Percentiles rank a stretch among this genome's conserved stretches.
Evolutionary conservation across 1,140 invertebrate species (phyloP).

Genomic region (Colletes latitarsis): DNA sequence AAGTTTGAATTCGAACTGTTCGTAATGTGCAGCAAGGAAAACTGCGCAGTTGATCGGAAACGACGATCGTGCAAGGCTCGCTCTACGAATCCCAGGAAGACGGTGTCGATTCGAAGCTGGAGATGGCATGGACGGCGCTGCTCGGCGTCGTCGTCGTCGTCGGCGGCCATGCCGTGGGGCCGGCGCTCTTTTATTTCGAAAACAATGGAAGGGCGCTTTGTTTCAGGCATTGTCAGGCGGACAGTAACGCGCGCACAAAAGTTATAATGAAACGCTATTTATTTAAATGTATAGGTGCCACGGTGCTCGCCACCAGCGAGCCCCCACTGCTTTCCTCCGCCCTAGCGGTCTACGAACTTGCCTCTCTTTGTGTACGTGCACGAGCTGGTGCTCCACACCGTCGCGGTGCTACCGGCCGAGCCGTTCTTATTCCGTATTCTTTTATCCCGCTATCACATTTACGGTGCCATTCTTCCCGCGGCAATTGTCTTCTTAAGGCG

Average conservation of each 20-base stretch:
- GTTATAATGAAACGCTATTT: constrained; percentile 81
- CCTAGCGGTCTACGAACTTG: constrained; percentile 9
- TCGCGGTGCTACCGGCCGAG: constrained; percentile 36
- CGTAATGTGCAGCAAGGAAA: background rate
- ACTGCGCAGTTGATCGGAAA: too few species aligned
- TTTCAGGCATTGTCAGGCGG: constrained; percentile 79
- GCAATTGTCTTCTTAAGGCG: constrained; percentile 71
- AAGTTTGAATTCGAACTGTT: background rate
- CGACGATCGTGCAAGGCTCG: background rate
- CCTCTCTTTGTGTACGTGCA: constrained; percentile 27
- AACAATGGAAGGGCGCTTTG: constrained; percentile 78
- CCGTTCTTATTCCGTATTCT: constrained; percentile 76
- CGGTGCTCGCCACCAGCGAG: constrained; percentile 50
- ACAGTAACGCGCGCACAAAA: constrained; percentile 78
- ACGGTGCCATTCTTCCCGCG: constrained; percentile 72
- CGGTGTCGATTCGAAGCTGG: constrained; percentile 27
- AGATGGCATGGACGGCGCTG: background rate
- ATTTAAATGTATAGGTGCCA: constrained; percentile 78
- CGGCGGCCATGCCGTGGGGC: constrained; percentile 71
- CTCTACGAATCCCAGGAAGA: background rate
- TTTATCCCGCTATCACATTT: constrained; percentile 74
- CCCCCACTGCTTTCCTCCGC: constrained; percentile 38
- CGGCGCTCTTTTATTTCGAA: constrained; percentile 78
- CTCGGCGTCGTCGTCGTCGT: constrained; percentile 30
- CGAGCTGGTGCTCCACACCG: constrained; percentile 8